Conservation (phyloP, 2,797 vertebrate genomes). For the Pitangus sulphuratus region DNA sequence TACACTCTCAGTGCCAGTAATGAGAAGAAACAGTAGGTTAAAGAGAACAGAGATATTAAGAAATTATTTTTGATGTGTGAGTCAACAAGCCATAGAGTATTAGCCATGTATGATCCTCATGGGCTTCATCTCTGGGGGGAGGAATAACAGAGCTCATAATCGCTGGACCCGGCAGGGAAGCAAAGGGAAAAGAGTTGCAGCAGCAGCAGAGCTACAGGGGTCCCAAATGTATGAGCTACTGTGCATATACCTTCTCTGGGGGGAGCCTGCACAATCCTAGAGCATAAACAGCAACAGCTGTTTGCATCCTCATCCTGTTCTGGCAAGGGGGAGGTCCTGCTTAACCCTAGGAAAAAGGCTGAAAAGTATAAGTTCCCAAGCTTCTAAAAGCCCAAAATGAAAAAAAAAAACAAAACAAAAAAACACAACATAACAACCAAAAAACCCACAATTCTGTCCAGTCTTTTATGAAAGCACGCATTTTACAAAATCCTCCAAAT, state of each 20-base stretch:
- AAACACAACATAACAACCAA: not conserved
- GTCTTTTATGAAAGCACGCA: fast-evolving
- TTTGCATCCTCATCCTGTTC: not conserved
- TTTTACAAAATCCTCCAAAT: not conserved
- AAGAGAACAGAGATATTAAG: not conserved
- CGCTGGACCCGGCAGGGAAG: not conserved
- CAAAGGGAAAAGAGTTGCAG: not conserved
- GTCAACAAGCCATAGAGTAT: slow-evolving; percentile 12
- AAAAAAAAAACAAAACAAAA: fast-evolving
- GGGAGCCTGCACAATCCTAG: not conserved
- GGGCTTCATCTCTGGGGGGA: not conserved
- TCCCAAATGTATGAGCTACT: not conserved
- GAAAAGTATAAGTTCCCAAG: not conserved
- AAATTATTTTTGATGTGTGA: not conserved
- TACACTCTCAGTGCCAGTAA: not conserved
- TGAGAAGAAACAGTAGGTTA: slow-evolving; percentile 17
- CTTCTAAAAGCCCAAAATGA: not conserved
- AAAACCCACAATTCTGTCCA: not conserved
- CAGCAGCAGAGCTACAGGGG: not conserved
- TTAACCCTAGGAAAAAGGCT: not conserved
- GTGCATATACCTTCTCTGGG: not conserved
- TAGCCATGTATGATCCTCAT: not conserved
- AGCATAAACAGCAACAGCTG: slow-evolving; percentile 17
- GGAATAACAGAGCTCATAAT: not conserved
- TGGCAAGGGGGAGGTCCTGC: not conserved